Evolutionary conservation across 1,140 invertebrate genomes (phyloP), one percentile per base, ranked within the genome.

Genomic region (Papilio polytes): DNA sequence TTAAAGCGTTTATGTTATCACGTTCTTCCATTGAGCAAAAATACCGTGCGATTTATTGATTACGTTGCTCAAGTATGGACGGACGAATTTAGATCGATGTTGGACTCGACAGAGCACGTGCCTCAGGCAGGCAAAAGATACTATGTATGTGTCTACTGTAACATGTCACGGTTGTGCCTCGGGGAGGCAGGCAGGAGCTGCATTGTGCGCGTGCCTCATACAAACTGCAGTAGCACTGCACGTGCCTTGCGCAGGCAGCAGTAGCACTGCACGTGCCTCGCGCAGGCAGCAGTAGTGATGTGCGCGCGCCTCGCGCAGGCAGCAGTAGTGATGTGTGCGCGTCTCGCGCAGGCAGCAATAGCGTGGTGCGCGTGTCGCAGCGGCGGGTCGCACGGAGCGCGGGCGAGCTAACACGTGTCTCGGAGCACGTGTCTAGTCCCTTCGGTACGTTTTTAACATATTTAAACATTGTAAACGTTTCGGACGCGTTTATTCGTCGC

Each of bases 381-480:
- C 86, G 83, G 84, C 84, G 84, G 85, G 46, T 36, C 81, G 84
- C 83, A 85, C 83, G 83, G 80, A 76, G 22, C 63, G 63, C 82
- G 86, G 74, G 79, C 87, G 84, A 81, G 81, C 63, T 66, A 63
- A 31, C 63, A 66, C 84, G 84, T 81, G 82, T 81, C 81, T 84
- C 81, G 85, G 84, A 80, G 82, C 70, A 77, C 78, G 85, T 86
- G 88, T 89, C 88, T 89, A 89, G 88, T 89, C 86, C 85, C 80
- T 84, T 85, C 85, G 84, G 86, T 86, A 85, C 85, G 83, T 84
- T 86, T 66, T 87, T 89, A 89, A 88, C 86, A 90, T 93, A 91
- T 90, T 90, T 91, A 90, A 89, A 86, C 90, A 91, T 88, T 92
- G 86, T 93, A 90, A 78, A 90, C 84, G 86, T 85, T 85, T 85